These are phyloP conservation scores for Cephonodes hylas DNA, from an alignment of 2,888 invertebrate genomes.

Conservation along the genomic window DNA sequence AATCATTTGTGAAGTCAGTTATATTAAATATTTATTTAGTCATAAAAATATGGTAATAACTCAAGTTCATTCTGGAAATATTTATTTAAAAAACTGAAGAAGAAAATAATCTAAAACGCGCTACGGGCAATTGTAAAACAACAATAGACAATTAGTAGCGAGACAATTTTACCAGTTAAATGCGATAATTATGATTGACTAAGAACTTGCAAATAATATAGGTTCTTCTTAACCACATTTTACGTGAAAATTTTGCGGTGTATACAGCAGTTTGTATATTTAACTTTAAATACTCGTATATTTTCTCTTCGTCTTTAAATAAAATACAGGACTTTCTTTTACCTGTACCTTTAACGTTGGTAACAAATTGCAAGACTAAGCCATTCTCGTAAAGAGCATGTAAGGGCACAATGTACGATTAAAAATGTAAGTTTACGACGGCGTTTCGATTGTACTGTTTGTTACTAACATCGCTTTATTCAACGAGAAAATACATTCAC, in stretches of 20 bases:
- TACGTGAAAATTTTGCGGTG: too few species aligned
- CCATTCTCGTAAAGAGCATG: background rate
- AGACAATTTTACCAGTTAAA: background rate
- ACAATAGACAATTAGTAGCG: background rate
- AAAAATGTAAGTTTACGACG: background rate
- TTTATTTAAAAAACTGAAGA: background rate
- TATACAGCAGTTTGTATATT: too few species aligned
- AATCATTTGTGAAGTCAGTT: too few species aligned
- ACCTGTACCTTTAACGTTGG: background rate
- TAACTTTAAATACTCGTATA: too few species aligned
- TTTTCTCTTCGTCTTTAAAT: too few species aligned
- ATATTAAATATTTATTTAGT: too few species aligned
- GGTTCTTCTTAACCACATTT: too few species aligned
- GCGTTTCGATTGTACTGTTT: background rate
- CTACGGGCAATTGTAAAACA: background rate
- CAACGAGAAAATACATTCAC: slow-evolving; percentile 14
- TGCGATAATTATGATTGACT: background rate
- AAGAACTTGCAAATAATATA: too few species aligned
- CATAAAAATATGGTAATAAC: too few species aligned
- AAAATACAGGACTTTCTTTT: too few species aligned
- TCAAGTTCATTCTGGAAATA: background rate
- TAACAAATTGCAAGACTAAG: background rate
- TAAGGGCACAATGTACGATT: background rate
- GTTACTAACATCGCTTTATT: background rate
- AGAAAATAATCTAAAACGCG: background rate